Evolutionary conservation across 2,888 invertebrate genomes (phyloP).

Genomic region (Aphrophora alni): DNA sequence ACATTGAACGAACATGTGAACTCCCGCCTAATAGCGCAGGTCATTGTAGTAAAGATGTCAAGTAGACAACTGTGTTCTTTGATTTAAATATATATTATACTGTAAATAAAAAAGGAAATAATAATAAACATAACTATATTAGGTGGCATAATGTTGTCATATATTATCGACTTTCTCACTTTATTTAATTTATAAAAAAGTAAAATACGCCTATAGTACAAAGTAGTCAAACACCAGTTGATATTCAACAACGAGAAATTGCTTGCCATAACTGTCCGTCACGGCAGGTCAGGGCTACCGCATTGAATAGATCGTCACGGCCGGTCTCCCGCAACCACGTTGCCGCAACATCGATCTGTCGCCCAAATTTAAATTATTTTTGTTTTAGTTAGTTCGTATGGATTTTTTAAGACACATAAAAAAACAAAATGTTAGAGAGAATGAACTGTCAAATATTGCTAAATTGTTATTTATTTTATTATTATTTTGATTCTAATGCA

Average conservation of each 20-base stretch:
- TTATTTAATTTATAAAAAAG: background rate
- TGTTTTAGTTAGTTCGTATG: background rate
- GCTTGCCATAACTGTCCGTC: background rate
- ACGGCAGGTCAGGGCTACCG: slow-evolving; percentile 1
- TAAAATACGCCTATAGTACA: background rate
- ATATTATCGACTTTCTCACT: background rate
- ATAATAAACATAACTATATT: background rate
- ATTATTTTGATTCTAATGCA: background rate
- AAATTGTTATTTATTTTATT: background rate
- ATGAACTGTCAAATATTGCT: background rate
- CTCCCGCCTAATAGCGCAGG: background rate
- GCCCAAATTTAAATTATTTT: background rate
- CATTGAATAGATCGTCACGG: slow-evolving; percentile 9
- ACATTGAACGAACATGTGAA: background rate
- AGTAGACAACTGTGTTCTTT: background rate
- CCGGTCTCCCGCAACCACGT: slow-evolving; percentile 2
- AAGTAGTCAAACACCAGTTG: slow-evolving; percentile 1
- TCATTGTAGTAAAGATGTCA: background rate
- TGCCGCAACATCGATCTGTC: background rate
- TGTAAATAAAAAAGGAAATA: background rate
- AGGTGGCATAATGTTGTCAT: background rate
- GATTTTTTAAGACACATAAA: background rate
- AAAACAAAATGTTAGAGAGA: background rate
- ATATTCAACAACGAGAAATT: background rate
- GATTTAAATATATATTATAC: background rate